A percentile compares a stretch with the other conserved stretches of the same genome.
phyloP scores from a whole-genome alignment of 2,113 vertebrate genomes.

The Hydrolagus affinis region DNA sequence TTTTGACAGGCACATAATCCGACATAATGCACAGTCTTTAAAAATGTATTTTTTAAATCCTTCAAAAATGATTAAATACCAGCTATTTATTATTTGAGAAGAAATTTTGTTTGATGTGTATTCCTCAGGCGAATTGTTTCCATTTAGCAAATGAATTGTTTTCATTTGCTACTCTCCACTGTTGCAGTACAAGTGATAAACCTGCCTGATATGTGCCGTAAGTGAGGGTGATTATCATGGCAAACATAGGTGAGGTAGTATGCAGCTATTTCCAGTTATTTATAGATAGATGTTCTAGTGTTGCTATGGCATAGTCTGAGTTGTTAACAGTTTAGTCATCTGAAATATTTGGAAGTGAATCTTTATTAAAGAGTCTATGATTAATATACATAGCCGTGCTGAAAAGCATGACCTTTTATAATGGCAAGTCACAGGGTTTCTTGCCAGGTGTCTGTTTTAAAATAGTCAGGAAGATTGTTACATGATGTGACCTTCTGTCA shows the following conservation, averaged over 20 bases:
- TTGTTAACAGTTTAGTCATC: slow-evolving; percentile 2
- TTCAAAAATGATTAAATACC: slow-evolving; percentile 14
- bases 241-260: slow-evolving; percentile 6
- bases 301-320: background rate
- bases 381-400: background rate
- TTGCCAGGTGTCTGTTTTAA: background rate
- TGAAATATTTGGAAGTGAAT: slow-evolving; percentile 27
- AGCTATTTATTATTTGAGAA: slow-evolving; percentile 29
- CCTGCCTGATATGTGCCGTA: slow-evolving; percentile 22
- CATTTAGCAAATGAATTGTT: too few relatives aligned
- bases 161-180: slow-evolving; percentile 21
- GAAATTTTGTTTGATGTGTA: slow-evolving; percentile 29
- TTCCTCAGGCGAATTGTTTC: slow-evolving; percentile 27
- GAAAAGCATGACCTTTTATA: background rate
- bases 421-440: background rate
- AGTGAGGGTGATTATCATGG: slow-evolving; percentile 31
- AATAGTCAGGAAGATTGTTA: background rate
- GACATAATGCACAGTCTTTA: background rate
- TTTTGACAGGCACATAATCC: slow-evolving; percentile 13
- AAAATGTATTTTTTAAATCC: slow-evolving; percentile 5
- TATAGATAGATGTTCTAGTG: slow-evolving; percentile 12
- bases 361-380: background rate
- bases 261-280: slow-evolving; percentile 16
- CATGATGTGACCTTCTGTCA: background rate
- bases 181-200: slow-evolving; percentile 26